Evolutionary conservation across 2,888 invertebrate species (phyloP).

Genomic region (Hydropsyche betteni): DNA sequence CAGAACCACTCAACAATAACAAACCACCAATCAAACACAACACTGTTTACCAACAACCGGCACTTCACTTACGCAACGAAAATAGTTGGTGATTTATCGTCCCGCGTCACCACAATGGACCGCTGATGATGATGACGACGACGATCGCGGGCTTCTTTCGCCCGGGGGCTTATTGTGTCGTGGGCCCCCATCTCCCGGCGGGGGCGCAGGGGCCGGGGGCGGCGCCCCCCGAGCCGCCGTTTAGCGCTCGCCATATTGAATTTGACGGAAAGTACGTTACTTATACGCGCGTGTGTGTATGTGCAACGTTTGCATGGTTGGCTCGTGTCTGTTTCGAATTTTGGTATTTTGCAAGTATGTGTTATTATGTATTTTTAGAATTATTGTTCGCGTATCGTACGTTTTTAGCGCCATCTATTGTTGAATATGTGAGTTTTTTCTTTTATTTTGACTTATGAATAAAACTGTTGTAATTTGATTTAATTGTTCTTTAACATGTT

Average conservation of each 20-base stretch:
- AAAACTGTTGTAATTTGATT: too few species aligned
- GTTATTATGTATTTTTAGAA: too few species aligned
- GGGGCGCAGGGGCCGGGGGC: not conserved
- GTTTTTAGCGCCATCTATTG: too few species aligned
- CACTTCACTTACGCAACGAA: not conserved
- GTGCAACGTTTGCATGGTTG: conserved; percentile 21
- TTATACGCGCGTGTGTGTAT: conserved; percentile 35
- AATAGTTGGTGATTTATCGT: conserved; percentile 15
- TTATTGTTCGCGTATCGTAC: too few species aligned
- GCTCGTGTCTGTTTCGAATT: not conserved
- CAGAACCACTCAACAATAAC: too few species aligned
- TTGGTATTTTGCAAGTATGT: too few species aligned
- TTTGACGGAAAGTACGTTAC: conserved; percentile 47
- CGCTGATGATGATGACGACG: conserved; percentile 22
- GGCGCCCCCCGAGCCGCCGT: conserved; percentile 19
- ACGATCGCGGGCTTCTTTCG: conserved; percentile 26
- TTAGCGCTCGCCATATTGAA: conserved; percentile 48
- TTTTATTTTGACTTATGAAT: too few species aligned
- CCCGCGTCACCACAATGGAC: conserved; percentile 1
- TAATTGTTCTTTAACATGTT: too few species aligned
- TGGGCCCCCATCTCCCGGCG: conserved; percentile 34
- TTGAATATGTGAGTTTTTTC: too few species aligned
- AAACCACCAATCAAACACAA: too few species aligned
- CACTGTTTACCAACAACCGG: too few species aligned
- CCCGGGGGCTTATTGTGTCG: conserved; percentile 46